A percentile compares a stretch with the other conserved stretches of the same genome.
Evolutionary conservation across 2,888 invertebrate genomes (phyloP).

Genomic region (Lasioglossum zephyrum): DNA sequence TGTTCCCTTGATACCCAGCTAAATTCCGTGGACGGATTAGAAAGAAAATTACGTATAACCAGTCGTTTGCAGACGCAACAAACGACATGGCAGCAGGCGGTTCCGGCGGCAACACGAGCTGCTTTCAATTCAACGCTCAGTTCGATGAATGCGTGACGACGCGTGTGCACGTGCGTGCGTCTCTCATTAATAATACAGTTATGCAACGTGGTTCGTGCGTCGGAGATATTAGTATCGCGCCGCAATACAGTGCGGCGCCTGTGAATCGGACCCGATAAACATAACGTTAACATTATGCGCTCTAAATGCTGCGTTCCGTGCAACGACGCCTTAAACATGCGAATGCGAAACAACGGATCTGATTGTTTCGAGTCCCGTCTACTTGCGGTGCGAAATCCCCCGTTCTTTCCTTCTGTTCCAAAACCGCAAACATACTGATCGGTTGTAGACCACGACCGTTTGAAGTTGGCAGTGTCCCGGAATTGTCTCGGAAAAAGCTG

Average conservation of each 20-base stretch:
- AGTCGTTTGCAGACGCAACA: slow-evolving; percentile 63
- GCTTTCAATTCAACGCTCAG: slow-evolving; percentile 57
- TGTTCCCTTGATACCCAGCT: neutral
- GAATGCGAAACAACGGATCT: slow-evolving; percentile 23
- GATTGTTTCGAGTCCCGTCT: slow-evolving; percentile 22
- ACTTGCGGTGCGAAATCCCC: neutral
- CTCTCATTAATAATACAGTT: slow-evolving; percentile 68
- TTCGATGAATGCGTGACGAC: slow-evolving; percentile 50
- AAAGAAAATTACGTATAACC: slow-evolving; percentile 11
- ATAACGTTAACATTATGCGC: slow-evolving; percentile 48
- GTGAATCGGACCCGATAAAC: slow-evolving; percentile 57
- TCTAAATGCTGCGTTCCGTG: slow-evolving; percentile 7
- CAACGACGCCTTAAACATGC: slow-evolving; percentile 19
- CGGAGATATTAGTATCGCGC: slow-evolving; percentile 58
- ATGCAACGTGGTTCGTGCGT: slow-evolving; percentile 60
- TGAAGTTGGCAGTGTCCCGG: no score
- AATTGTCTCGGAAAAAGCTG: no score
- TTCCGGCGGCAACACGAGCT: slow-evolving; percentile 34
- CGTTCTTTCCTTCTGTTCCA: neutral
- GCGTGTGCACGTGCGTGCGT: slow-evolving; percentile 40
- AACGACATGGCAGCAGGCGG: slow-evolving; percentile 53
- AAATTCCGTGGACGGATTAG: slow-evolving; percentile 33
- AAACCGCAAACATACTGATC: neutral
- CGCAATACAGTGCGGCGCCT: slow-evolving; percentile 38
- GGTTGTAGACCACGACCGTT: no score